Base-by-base conservation (phyloP, 2,797 vertebrate genomes). In the Halcyon leucocephala region DNA sequence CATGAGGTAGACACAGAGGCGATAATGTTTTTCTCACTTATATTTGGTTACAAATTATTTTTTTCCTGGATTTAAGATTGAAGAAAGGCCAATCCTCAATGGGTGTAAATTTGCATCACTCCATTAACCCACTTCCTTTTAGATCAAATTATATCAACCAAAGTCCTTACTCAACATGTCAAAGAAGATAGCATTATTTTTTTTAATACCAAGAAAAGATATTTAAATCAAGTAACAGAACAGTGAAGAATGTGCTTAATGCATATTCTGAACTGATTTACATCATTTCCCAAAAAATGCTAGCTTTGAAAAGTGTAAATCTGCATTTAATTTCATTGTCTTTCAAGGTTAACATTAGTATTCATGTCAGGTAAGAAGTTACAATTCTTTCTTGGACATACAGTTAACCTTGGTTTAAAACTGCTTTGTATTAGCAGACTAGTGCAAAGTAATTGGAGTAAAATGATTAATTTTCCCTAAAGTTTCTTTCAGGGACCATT, bases 331-430 rank as follows among this genome's bases (percentile, higher is more conserved):
- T 76, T 62, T 85, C 18, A 48, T 94, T 86, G 18, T 87, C 21
- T 83, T 79, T 79, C 26, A 84, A 87, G 77, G 65, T 84, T 74
- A 76, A 65, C 33, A 19, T 73, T 87, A 90, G 24, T 58, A 74
- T 44, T 94, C 33, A 49, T 71, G 65, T 79, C 74, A 90, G 65
- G 89, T 85, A 87, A 92, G 79, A 74, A 88, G 39, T 88, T 89
- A 78, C 37, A 58, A 79, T 83, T 64, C 44, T 79, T 73, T 55
- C 71, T 92, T 90, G 21, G n/a, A 85, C 67, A 41, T 58, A 60
- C 48, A 76, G 83, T 91, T 88, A 96, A 91, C 72, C 64, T 90
- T 90, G 58, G 58, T 73, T 95, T 89, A 70, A 85, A 93, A 85
- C 16, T 76, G 51, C 29, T 89, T 92, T 90, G 16, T 86, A 42